A percentile compares a stretch with the other conserved stretches of the same genome.
phyloP scores from a whole-genome alignment of 2,888 invertebrate genomes.

The Drosophila macrospina region DNA sequence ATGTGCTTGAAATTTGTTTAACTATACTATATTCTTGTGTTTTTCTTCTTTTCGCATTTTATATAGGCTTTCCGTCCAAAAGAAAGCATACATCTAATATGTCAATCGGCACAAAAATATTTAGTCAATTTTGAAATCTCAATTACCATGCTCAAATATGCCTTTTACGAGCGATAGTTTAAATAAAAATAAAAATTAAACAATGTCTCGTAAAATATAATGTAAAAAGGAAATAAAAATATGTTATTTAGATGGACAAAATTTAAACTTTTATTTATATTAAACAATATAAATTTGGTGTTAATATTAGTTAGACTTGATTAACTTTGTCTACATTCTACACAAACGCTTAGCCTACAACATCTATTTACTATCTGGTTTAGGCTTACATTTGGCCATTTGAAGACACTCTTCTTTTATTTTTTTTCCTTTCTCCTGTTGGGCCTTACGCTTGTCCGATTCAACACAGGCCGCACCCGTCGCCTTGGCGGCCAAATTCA shows the following conservation, averaged over 20 bases:
- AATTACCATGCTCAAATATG: conserved; percentile 13
- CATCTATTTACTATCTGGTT: conserved; percentile 6
- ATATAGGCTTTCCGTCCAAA: conserved; percentile 51
- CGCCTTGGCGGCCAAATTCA: conserved; percentile 15
- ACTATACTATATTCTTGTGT: conserved; percentile 11
- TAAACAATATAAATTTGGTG: conserved; percentile 1
- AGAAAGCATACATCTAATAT: conserved; percentile 53
- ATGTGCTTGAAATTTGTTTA: conserved; percentile 14
- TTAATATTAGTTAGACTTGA: conserved; percentile 2
- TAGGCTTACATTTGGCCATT: conserved; percentile 11
- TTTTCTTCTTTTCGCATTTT: conserved; percentile 43
- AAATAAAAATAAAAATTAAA: not conserved
- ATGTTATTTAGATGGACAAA: conserved; percentile 3
- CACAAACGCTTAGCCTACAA: conserved; percentile 1
- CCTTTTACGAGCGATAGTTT: not conserved
- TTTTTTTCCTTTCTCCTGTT: conserved; percentile 10
- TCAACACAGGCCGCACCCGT: not conserved
- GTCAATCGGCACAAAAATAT: conserved; percentile 27
- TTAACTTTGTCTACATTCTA: conserved; percentile 9
- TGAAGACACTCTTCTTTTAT: conserved; percentile 30
- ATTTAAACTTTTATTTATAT: conserved; percentile 12
- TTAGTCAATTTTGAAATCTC: conserved; percentile 50
- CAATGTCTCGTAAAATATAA: not conserved
- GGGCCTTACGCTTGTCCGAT: conserved; percentile 8
- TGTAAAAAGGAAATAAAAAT: not conserved